phyloP scores from a whole-genome alignment of 2,797 vertebrate species.

The Thunnus albacares region DNA sequence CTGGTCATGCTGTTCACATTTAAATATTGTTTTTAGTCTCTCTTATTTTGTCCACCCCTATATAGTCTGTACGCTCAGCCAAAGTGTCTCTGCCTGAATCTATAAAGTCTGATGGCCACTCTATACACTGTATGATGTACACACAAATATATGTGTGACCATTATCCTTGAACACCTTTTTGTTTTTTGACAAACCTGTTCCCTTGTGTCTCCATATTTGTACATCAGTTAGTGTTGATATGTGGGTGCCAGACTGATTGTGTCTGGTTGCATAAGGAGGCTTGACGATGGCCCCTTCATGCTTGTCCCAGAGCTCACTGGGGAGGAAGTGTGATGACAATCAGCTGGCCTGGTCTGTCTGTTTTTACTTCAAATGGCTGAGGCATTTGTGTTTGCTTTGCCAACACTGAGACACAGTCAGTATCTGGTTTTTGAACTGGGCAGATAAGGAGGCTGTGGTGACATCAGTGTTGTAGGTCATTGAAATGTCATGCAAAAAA shows the following conservation, averaged over 20 bases:
- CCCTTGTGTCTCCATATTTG: constrained; percentile 23
- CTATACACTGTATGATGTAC: constrained; percentile 14
- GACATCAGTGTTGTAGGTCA: constrained; percentile 38
- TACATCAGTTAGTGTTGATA: constrained; percentile 13
- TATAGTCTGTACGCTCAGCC: too few relatives aligned
- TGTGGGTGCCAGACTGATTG: constrained; percentile 33
- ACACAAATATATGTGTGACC: constrained; percentile 21
- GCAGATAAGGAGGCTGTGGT: constrained; percentile 34
- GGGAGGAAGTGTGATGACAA: constrained; percentile 68
- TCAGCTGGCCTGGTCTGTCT: constrained; percentile 43
- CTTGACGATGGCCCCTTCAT: not conserved
- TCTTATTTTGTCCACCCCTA: not conserved
- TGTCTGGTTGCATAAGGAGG: constrained; percentile 54
- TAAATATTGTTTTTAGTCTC: not conserved
- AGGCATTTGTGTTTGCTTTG: constrained; percentile 73
- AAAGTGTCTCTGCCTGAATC: not conserved
- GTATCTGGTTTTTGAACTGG: constrained; percentile 36
- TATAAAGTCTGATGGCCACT: not conserved
- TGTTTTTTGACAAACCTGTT: constrained; percentile 33
- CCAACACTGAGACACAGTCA: constrained; percentile 61
- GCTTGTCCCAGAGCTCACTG: constrained; percentile 2
- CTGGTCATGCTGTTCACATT: not conserved
- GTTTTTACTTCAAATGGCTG: constrained; percentile 70
- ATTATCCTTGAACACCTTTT: not conserved
- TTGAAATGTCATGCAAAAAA: constrained; percentile 30